These are phyloP conservation scores for Diacarnus erythraeanus DNA, from an alignment of 37 sponge, comb jelly and placozoan genomes.

Conservation along the genomic window DNA sequence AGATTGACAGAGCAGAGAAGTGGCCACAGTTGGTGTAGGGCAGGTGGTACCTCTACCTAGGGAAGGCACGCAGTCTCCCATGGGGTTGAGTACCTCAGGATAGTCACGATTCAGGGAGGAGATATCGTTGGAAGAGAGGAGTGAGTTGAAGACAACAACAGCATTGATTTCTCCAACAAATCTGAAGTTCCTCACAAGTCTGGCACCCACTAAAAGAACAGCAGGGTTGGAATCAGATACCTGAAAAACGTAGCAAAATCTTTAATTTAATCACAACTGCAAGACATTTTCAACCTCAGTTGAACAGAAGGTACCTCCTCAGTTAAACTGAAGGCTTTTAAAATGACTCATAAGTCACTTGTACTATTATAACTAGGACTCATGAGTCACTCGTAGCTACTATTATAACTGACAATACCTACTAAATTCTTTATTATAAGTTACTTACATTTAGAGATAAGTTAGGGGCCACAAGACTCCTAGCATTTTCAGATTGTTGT, in stretches of 20 bases:
- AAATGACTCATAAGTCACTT: no score
- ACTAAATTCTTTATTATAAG: neutral
- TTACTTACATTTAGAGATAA: slow-evolving; percentile 25
- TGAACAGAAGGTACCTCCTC: no score
- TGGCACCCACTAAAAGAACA: slow-evolving; percentile 47
- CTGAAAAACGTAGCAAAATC: slow-evolving; percentile 5
- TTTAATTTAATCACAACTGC: no score
- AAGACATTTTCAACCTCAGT: no score
- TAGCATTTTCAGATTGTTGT: neutral
- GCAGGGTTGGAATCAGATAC: slow-evolving; percentile 24
- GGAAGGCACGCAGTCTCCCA: slow-evolving; percentile 42
- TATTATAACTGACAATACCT: no score
- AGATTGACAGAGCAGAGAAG: slow-evolving; percentile 55
- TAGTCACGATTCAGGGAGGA: slow-evolving; percentile 15
- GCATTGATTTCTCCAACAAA: slow-evolving; percentile 49
- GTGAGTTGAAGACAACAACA: slow-evolving; percentile 42
- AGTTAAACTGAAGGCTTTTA: no score
- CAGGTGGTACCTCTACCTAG: slow-evolving; percentile 27
- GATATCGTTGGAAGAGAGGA: slow-evolving; percentile 13
- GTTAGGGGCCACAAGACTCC: slow-evolving; percentile 14
- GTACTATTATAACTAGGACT: no score
- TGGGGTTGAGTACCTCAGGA: neutral
- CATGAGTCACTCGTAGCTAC: no score
- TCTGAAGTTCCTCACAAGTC: slow-evolving; percentile 47
- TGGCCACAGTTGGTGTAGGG: slow-evolving; percentile 39